Percentiles rank a stretch among this genome's conserved stretches.
Evolutionary conservation across 1,140 invertebrate species (phyloP).

Genomic region (Ceratina australensis): DNA sequence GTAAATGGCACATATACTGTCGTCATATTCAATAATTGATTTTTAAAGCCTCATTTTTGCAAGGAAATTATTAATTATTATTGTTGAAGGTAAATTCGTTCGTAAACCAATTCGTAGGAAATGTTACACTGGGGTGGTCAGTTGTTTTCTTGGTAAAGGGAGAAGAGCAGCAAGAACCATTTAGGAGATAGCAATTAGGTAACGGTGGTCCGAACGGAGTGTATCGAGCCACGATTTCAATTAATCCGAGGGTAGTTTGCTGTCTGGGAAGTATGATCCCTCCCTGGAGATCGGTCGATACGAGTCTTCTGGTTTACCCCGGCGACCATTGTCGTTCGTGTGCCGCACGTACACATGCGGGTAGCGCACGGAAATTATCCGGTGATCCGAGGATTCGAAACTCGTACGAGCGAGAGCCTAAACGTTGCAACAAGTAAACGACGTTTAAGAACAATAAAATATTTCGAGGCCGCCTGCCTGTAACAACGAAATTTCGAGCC

Average conservation of each 20-base stretch:
- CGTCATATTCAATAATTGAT: no score
- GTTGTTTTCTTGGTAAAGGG: neutral
- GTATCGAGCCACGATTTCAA: slow-evolving; percentile 22
- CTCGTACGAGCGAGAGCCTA: neutral
- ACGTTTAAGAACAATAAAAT: neutral
- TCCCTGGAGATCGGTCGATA: slow-evolving; percentile 26
- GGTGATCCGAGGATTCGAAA: neutral
- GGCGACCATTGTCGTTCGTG: slow-evolving; percentile 17
- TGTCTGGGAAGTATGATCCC: neutral
- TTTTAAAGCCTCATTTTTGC: no score
- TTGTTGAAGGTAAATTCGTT: no score
- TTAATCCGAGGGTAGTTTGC: slow-evolving; percentile 14
- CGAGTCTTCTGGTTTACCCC: slow-evolving; percentile 27
- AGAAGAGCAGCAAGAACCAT: neutral
- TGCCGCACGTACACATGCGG: slow-evolving; percentile 10
- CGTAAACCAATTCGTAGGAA: no score
- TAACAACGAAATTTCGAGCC: slow-evolving; percentile 19
- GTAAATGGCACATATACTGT: no score
- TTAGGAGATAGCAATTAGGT: neutral
- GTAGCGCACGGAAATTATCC: slow-evolving; percentile 4
- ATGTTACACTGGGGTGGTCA: neutral
- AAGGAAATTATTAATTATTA: no score
- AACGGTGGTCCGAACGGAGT: neutral
- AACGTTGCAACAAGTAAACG: neutral
- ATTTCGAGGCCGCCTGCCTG: neutral